Evolutionary conservation across 2,888 invertebrate species (phyloP).

Genomic region (Spialia ferax): DNA sequence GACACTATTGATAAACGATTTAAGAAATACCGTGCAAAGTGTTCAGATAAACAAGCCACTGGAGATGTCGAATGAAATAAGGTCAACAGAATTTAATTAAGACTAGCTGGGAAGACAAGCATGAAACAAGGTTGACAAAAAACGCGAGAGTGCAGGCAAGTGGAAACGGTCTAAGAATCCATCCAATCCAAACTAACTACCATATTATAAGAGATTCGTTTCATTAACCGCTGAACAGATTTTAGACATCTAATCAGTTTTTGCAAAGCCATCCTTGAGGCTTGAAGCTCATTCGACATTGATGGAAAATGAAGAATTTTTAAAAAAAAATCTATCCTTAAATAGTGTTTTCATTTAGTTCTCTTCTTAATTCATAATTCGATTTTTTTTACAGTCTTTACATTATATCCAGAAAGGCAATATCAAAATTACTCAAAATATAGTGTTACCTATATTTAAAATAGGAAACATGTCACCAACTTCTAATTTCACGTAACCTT

Average conservation of each 20-base stretch:
- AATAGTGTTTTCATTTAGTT: no score
- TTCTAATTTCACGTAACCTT: not conserved
- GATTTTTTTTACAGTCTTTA: not conserved
- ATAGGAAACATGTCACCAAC: not conserved
- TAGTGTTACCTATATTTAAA: not conserved
- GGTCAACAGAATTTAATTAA: constrained; percentile 56
- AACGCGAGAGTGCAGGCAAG: constrained; percentile 43
- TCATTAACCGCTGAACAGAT: not conserved
- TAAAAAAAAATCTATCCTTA: not conserved
- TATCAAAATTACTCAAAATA: no score
- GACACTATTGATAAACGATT: not conserved
- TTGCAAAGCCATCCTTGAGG: not conserved
- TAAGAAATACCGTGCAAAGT: constrained; percentile 16
- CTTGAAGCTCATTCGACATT: no score
- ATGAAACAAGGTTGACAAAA: constrained; percentile 53
- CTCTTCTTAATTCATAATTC: not conserved
- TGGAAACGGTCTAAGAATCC: constrained; percentile 41
- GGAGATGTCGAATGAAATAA: constrained; percentile 50
- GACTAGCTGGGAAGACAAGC: constrained; percentile 51
- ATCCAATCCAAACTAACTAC: constrained; percentile 15
- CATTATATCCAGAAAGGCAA: no score
- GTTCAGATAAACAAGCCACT: constrained; percentile 35
- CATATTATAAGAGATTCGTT: not conserved
- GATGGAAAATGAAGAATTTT: not conserved
- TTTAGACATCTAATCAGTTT: not conserved